Conservation (phyloP, 2,113 vertebrate species). For the Trogon melanurus region DNA sequence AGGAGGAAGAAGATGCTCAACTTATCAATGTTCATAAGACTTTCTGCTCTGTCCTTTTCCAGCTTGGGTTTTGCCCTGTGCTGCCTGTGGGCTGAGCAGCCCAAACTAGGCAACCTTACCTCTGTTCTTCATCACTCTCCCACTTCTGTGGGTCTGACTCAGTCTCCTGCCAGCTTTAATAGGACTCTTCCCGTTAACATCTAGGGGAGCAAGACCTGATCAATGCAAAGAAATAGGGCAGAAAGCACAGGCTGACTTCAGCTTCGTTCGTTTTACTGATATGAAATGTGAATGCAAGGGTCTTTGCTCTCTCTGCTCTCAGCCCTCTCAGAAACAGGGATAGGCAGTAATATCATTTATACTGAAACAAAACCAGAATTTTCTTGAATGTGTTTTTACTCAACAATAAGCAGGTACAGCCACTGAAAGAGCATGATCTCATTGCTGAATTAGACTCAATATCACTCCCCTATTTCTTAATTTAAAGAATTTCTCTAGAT, state of each 20-base stretch:
- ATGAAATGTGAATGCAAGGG: not conserved
- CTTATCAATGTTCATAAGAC: not conserved
- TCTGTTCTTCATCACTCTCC: not conserved
- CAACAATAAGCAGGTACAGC: not conserved
- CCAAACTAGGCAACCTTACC: not conserved
- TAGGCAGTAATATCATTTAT: not conserved
- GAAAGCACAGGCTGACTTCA: constrained; percentile 8
- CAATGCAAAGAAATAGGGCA: not conserved
- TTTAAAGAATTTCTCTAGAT: not conserved
- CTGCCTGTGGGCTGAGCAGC: not conserved
- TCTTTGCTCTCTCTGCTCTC: not conserved
- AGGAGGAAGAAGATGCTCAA: not conserved
- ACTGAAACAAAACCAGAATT: not conserved
- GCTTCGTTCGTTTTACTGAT: not conserved
- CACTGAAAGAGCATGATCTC: not conserved
- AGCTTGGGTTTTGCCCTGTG: not conserved
- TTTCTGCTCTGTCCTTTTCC: not conserved
- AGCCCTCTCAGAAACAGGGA: not conserved
- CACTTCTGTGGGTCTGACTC: not conserved
- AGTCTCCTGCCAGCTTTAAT: not conserved
- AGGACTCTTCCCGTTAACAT: not conserved
- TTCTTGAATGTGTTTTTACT: not conserved
- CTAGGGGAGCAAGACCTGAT: not conserved
- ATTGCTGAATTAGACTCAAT: not conserved
- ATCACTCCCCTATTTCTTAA: not conserved